Conservation (phyloP, 1,140 invertebrate genomes). For the Latrodectus geometricus region DNA sequence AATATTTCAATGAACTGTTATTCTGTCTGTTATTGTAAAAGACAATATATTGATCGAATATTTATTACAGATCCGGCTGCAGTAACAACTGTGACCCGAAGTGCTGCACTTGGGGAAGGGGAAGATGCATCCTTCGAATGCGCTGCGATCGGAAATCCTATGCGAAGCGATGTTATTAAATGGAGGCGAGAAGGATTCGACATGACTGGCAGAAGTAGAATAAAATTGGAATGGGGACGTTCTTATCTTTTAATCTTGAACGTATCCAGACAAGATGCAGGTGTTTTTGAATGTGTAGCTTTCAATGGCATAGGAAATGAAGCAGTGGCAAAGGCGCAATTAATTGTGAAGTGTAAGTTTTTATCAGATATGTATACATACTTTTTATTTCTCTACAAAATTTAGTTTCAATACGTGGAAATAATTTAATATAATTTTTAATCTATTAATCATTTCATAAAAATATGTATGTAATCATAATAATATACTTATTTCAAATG, state of each 20-base stretch:
- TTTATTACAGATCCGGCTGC: constrained; percentile 81
- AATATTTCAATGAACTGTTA: too few relatives aligned
- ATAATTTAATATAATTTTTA: too few relatives aligned
- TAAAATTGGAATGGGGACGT: constrained; percentile 72
- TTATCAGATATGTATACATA: too few relatives aligned
- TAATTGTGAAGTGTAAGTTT: constrained; percentile 79
- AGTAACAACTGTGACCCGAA: constrained; percentile 81
- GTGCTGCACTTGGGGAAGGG: constrained; percentile 80
- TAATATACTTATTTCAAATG: too few relatives aligned
- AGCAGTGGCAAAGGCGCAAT: constrained; percentile 72
- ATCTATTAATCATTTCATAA: too few relatives aligned
- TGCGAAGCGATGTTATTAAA: constrained; percentile 82
- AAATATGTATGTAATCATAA: too few relatives aligned
- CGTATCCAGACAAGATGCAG: constrained; percentile 85
- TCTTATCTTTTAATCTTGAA: constrained; percentile 84
- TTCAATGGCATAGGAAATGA: constrained; percentile 91
- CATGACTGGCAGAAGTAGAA: constrained; percentile 64
- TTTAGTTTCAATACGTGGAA: too few relatives aligned
- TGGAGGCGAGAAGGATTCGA: constrained; percentile 77
- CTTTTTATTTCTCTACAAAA: too few relatives aligned
- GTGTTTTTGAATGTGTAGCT: constrained; percentile 88
- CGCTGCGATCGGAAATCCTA: constrained; percentile 87
- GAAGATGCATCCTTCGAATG: constrained; percentile 89
- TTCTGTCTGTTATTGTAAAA: too few relatives aligned
- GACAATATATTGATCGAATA: too few relatives aligned